Conservation (phyloP, 2,888 invertebrate genomes). For the Lasioglossum marginatum region DNA sequence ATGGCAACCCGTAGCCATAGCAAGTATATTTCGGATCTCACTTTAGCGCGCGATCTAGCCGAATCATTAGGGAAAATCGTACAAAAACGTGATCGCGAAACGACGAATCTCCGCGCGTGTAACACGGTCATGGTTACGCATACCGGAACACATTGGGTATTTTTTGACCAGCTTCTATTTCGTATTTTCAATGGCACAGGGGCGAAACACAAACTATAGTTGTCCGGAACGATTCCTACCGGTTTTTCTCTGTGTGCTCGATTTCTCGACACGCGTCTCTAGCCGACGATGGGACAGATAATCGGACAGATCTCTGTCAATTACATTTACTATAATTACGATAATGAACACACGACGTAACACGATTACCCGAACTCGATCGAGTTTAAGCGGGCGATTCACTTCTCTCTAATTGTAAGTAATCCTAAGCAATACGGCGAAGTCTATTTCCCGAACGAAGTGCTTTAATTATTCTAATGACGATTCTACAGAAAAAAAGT, state of each 20-base stretch:
- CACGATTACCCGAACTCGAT: not conserved
- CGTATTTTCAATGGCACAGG: conserved; percentile 1
- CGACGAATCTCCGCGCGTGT: not conserved
- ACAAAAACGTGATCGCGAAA: conserved; percentile 1
- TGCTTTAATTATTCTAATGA: conserved; percentile 11
- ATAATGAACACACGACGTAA: not conserved
- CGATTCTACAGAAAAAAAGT: not conserved
- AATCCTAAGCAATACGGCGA: conserved; percentile 6
- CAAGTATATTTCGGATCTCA: conserved; percentile 1
- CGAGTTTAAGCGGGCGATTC: not conserved
- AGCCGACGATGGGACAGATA: conserved; percentile 25
- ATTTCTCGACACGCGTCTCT: not conserved
- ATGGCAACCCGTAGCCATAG: conserved; percentile 51
- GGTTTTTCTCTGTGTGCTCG: not conserved
- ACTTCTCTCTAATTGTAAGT: not conserved
- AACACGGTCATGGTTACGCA: not conserved
- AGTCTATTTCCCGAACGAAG: conserved; percentile 1
- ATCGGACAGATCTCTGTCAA: conserved; percentile 14
- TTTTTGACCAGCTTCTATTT: conserved; percentile 11
- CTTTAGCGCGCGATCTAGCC: conserved; percentile 15
- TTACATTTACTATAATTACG: not conserved
- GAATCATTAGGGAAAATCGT: conserved; percentile 14
- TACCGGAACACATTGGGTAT: not conserved
- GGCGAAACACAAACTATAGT: not conserved
- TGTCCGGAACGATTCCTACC: not conserved